These are phyloP conservation scores for Petrocephalus schoutedeni DNA, from an alignment of 2,797 vertebrate genomes.

Conservation along the genomic window DNA sequence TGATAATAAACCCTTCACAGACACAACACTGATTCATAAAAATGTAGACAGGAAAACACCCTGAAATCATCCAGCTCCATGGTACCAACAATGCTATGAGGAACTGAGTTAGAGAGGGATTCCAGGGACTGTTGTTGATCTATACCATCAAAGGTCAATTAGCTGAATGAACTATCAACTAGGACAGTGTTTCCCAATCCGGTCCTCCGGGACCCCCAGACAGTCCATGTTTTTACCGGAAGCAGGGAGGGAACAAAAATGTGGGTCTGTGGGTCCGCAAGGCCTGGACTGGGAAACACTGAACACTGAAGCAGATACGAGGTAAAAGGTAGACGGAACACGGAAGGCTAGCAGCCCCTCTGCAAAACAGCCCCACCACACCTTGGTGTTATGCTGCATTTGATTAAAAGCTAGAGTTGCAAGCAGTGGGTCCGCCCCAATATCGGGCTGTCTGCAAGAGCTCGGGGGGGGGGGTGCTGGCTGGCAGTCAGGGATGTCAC, in stretches of 20 bases:
- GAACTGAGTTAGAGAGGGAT: not conserved
- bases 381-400: not conserved
- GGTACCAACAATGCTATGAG: not conserved
- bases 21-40: not conserved
- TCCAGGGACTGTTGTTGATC: not conserved
- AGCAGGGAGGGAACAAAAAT: not conserved
- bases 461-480: slow-evolving; percentile 46
- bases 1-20: not conserved
- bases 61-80: not conserved
- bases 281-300: not conserved
- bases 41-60: not conserved
- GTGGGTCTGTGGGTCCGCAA: not conserved
- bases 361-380: not conserved
- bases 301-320: not conserved
- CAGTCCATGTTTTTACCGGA: not conserved
- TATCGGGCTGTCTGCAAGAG: not conserved
- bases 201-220: not conserved
- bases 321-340: not conserved
- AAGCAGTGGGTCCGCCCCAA: not conserved
- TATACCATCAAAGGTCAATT: slow-evolving; percentile 23
- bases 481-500: slow-evolving; percentile 73
- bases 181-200: not conserved
- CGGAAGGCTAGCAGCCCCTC: not conserved
- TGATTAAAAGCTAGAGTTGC: not conserved
- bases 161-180: not conserved